These are phyloP conservation scores for Brachystomella parvula DNA, from an alignment of 1,140 invertebrate genomes.

Conservation along the genomic window DNA sequence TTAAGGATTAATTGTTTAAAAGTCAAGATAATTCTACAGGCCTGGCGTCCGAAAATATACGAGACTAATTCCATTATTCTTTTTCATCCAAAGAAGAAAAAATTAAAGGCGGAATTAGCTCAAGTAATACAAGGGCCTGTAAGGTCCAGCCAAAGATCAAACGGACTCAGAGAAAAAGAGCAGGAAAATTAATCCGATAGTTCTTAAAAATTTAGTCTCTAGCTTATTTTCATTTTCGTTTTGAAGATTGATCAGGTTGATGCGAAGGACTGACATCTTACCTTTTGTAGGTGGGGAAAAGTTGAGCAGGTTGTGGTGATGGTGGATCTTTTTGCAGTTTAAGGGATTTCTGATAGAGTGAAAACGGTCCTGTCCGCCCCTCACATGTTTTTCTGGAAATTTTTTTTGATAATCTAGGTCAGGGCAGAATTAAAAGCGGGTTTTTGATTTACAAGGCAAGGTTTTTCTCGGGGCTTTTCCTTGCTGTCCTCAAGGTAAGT, in stretches of 20 bases:
- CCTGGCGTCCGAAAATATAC: background rate
- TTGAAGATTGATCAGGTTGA: background rate
- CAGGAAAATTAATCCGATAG: background rate
- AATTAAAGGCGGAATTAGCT: background rate
- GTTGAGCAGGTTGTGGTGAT: background rate
- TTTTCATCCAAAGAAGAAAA: background rate
- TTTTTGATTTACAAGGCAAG: conserved; percentile 30
- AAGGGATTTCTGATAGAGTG: too few species aligned
- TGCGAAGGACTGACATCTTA: background rate
- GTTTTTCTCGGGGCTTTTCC: background rate
- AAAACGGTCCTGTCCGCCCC: conserved; percentile 32
- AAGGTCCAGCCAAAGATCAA: background rate
- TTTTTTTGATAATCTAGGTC: conserved; percentile 36
- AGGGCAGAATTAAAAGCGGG: conserved; percentile 31
- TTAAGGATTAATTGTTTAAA: conserved; percentile 12
- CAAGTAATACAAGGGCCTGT: background rate
- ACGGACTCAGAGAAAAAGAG: background rate
- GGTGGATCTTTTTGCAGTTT: background rate
- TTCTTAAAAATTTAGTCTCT: background rate
- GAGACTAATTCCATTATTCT: background rate
- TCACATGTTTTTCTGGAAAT: conserved; percentile 31
- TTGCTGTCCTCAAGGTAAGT: background rate
- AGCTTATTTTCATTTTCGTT: background rate
- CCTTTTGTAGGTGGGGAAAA: background rate
- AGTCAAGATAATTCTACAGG: conserved; percentile 2